Evolutionary conservation across 2,113 vertebrate species (phyloP).

Genomic region (Hemiscyllium ocellatum): DNA sequence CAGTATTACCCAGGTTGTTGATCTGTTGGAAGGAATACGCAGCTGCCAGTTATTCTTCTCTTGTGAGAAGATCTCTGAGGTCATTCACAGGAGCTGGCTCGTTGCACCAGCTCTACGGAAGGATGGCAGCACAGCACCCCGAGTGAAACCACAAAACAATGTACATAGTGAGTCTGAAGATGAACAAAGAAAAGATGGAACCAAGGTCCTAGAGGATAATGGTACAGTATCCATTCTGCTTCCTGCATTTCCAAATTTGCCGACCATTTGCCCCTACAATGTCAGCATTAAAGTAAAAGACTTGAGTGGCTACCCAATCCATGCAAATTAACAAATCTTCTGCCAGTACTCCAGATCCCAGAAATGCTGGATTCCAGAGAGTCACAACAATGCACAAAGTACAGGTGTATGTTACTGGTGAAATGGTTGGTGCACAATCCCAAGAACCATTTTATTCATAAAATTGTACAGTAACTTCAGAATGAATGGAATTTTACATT

Average conservation of each 20-base stretch:
- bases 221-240: slow-evolving; percentile 43
- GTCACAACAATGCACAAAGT: background rate
- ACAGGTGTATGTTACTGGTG: background rate
- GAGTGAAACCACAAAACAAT: slow-evolving; percentile 48
- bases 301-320: background rate
- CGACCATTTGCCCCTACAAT: background rate
- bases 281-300: background rate
- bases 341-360: background rate
- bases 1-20: slow-evolving; percentile 81
- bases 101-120: slow-evolving; percentile 66
- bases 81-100: slow-evolving; percentile 71
- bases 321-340: background rate
- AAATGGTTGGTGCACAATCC: background rate
- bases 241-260: background rate
- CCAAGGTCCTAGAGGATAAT: slow-evolving; percentile 41
- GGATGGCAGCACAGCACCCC: slow-evolving; percentile 53
- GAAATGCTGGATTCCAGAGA: background rate
- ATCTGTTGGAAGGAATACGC: slow-evolving; percentile 71
- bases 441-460: background rate
- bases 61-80: slow-evolving; percentile 74
- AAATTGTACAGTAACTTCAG: background rate
- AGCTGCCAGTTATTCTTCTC: slow-evolving; percentile 58
- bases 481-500: background rate
- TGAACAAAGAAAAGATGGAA: slow-evolving; percentile 41
- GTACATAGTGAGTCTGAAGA: slow-evolving; percentile 42